These are phyloP conservation scores for Cheilosia vulpina DNA, from an alignment of 2,888 invertebrate species.

Conservation along the genomic window DNA sequence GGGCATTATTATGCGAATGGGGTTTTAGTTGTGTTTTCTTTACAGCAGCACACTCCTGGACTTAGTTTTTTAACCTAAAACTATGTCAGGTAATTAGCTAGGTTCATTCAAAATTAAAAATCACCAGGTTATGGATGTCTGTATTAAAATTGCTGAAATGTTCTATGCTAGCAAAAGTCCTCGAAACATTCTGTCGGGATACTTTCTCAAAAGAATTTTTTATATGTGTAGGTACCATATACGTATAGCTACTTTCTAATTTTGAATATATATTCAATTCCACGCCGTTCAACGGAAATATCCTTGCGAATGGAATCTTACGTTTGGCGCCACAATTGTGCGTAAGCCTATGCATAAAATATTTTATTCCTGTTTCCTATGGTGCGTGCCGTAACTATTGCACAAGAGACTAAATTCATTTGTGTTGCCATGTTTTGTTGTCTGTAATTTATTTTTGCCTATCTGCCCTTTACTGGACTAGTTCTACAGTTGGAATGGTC, in stretches of 20 bases:
- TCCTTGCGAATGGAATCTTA: constrained; percentile 23
- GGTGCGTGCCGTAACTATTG: constrained; percentile 58
- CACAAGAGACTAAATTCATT: constrained; percentile 61
- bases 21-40: too few species aligned
- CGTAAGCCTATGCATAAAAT: constrained; percentile 51
- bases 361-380: constrained; percentile 8
- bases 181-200: not conserved
- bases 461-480: constrained; percentile 36
- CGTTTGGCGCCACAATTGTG: constrained; percentile 61
- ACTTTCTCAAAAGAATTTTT: too few species aligned
- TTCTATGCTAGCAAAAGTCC: too few species aligned
- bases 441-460: constrained; percentile 62
- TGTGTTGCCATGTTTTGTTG: constrained; percentile 21
- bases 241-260: constrained; percentile 16
- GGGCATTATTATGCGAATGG: too few species aligned
- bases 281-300: constrained; percentile 20
- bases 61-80: too few species aligned
- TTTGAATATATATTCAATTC: constrained; percentile 65
- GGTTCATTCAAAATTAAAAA: too few species aligned
- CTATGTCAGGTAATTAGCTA: too few species aligned
- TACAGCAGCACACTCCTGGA: too few species aligned
- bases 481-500: constrained; percentile 37
- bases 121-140: too few species aligned
- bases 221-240: too few species aligned
- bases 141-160: too few species aligned